A percentile compares a stretch with the other conserved stretches of the same genome.
Evolutionary conservation across 2,113 vertebrate genomes (phyloP).

Genomic region (Dendropsophus ebraccatus): DNA sequence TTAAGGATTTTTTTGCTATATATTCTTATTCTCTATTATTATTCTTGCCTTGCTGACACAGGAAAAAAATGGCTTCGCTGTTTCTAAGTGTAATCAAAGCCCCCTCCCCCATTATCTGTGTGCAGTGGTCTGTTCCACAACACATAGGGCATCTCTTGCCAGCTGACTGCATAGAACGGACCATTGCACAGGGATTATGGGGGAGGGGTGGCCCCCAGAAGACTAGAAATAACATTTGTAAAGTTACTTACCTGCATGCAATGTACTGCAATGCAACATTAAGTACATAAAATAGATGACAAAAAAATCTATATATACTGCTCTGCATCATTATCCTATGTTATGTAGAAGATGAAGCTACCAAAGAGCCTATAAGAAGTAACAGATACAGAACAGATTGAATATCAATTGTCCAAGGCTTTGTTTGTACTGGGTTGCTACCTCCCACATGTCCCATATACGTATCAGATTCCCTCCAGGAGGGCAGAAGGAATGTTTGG

Average conservation of each 20-base stretch:
- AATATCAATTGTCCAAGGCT: too few species aligned
- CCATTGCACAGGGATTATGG: not conserved
- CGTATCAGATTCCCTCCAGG: too few species aligned
- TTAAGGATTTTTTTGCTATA: not conserved
- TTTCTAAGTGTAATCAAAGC: not conserved
- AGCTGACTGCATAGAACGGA: constrained; percentile 10
- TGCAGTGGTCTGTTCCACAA: constrained; percentile 20
- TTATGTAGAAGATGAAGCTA: too few species aligned
- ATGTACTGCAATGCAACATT: not conserved
- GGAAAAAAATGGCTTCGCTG: not conserved
- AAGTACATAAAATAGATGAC: too few species aligned
- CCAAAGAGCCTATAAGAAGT: too few species aligned
- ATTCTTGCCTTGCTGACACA: not conserved
- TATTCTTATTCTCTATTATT: not conserved
- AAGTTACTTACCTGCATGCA: not conserved
- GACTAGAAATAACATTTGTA: not conserved
- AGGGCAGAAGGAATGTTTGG: too few species aligned
- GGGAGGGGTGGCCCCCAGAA: not conserved
- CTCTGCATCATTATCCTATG: too few species aligned
- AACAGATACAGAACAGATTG: too few species aligned
- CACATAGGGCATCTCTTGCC: not conserved
- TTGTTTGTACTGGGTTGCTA: too few species aligned
- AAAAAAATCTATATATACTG: too few species aligned
- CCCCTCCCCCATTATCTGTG: constrained; percentile 4
- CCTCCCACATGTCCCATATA: too few species aligned